Evolutionary conservation across 2,797 vertebrate species (phyloP), one percentile per base, ranked within the genome.

Genomic region (Coregonus sp.): DNA sequence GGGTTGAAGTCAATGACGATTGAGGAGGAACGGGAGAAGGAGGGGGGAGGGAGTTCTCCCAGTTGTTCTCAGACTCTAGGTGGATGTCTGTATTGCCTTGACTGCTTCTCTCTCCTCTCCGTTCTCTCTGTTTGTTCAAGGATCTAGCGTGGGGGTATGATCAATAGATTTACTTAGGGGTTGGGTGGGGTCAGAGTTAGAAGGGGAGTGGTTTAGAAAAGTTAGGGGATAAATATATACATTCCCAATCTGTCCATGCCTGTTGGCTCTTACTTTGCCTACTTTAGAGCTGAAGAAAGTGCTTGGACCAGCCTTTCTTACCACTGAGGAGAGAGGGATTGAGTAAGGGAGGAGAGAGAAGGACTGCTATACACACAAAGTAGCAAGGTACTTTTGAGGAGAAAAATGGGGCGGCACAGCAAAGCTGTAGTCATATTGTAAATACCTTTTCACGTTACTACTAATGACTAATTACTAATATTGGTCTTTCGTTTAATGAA

Each of bases 211-310:
- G 25, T 25, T 25, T 25, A 25, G 25, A 25, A 25, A 25, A 25
- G 25, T 25, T 25, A 25, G 25, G 25, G 25, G 25, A 25, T 25
- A 29, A 25, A 25, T 25, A 25, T 25, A 25, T 25, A 25, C 67
- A 74, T 79, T 79, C 67, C 33, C 5, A 47, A 16, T 37, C 20
- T 33, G 74, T 75, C 74, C 52, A 40, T 73, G 51, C 76, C 51
- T 72, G 68, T 63, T 18, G 12, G 54, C 1, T 82, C 88, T 94
- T 92, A 94, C 94, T 92, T 94, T 85, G 82, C 82, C 73, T 73
- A 52, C 85, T 88, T 92, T 92, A 92, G 78, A 94, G 40, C 40
- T 47, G 90, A 66, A 86, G 85, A 80, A 90, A 89, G 81, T 88
- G 86, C 89, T 88, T 86, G 74, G 87, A 89, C 84, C 90, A 82